phyloP scores from a whole-genome alignment of 2,113 vertebrate genomes.

The Glareola pratincola region DNA sequence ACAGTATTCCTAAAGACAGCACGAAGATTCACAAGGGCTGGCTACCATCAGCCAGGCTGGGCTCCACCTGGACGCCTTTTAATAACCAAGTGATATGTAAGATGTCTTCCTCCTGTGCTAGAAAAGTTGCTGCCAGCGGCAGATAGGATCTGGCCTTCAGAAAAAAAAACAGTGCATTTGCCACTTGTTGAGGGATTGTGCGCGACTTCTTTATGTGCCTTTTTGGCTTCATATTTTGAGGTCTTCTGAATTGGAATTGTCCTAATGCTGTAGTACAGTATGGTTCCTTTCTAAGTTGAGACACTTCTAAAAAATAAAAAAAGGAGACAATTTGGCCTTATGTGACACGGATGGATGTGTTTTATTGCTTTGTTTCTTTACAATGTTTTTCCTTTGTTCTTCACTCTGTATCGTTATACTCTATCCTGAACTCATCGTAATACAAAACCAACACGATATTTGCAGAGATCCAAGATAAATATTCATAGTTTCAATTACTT shows the following conservation, averaged over 20 bases:
- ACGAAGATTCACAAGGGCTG: not conserved
- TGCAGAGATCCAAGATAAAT: not conserved
- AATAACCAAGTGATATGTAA: not conserved
- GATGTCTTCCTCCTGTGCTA: not conserved
- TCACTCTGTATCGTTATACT: not conserved
- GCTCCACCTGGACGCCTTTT: not conserved
- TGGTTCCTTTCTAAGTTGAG: not conserved
- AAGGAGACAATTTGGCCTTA: not conserved
- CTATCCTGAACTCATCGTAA: not conserved
- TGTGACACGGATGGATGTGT: not conserved
- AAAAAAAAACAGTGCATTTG: not conserved
- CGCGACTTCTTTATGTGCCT: not conserved
- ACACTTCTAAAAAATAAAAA: not conserved
- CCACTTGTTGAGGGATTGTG: not conserved
- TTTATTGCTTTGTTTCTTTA: not conserved
- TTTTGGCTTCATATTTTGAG: not conserved
- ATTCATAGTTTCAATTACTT: conserved; percentile 5
- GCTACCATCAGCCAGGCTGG: not conserved
- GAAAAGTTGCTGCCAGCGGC: not conserved
- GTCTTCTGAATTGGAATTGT: not conserved
- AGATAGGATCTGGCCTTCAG: not conserved
- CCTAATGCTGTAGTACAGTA: not conserved
- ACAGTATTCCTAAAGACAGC: not conserved
- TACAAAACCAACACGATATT: not conserved
- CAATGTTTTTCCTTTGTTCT: not conserved